Evolutionary conservation across 2,113 vertebrate genomes (phyloP).

Genomic region (Microcebus ravelobensis): DNA sequence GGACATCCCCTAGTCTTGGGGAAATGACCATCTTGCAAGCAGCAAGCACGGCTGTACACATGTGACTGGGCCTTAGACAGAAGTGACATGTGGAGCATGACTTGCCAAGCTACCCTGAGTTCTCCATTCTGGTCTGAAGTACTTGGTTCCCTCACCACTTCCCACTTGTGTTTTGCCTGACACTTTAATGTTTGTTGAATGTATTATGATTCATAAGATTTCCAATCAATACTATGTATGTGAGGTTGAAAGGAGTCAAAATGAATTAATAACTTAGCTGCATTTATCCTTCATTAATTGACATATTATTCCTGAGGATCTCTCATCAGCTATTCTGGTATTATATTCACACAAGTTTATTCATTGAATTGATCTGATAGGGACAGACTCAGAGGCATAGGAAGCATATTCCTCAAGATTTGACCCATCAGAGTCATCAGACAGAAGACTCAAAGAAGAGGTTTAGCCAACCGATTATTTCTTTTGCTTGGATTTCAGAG

Average conservation of each 20-base stretch:
- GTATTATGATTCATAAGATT: neutral
- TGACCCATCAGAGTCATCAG: neutral
- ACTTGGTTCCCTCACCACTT: neutral
- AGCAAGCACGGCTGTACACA: neutral
- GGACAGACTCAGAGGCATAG: neutral
- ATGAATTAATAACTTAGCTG: neutral
- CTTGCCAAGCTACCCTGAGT: neutral
- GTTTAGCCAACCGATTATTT: neutral
- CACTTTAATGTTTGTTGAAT: neutral
- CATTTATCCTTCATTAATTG: slow-evolving; percentile 23
- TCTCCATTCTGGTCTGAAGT: neutral
- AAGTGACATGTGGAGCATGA: neutral
- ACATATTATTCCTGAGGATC: neutral
- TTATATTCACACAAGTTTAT: neutral
- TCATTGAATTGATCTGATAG: neutral
- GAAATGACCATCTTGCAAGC: neutral
- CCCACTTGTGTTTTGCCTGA: neutral
- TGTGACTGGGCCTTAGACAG: neutral
- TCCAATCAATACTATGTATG: neutral
- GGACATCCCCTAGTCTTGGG: neutral
- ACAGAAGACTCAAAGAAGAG: neutral
- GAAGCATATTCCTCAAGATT: neutral
- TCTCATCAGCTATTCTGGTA: neutral
- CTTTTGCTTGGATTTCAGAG: neutral
- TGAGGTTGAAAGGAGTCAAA: neutral